Percentiles rank a stretch among this genome's conserved stretches.
phyloP scores from a whole-genome alignment of 2,113 vertebrate species.

The Mesoclemmys tuberculata region DNA sequence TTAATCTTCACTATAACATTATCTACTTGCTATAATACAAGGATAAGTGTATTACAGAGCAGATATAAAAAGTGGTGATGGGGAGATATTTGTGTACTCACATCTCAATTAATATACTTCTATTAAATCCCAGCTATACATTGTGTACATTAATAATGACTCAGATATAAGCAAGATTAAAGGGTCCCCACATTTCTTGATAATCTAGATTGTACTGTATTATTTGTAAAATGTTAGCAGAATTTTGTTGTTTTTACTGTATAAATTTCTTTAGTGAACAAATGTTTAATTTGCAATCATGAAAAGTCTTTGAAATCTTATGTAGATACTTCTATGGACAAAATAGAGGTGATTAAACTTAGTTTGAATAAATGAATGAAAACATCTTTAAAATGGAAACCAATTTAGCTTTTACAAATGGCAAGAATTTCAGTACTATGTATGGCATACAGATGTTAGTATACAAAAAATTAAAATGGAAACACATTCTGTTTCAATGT shows the following conservation, averaged over 20 bases:
- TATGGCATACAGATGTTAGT: neutral
- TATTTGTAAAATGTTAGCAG: neutral
- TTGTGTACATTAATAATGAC: neutral
- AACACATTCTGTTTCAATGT: neutral
- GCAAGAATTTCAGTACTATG: neutral
- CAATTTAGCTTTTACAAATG: neutral
- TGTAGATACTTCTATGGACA: neutral
- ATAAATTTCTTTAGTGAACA: slow-evolving; percentile 15
- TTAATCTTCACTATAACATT: neutral
- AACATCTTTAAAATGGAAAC: neutral
- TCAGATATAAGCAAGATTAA: neutral
- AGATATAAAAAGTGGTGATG: neutral
- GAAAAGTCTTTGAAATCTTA: neutral
- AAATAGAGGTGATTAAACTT: neutral
- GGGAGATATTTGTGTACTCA: neutral
- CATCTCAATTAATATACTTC: neutral
- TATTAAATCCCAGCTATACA: neutral
- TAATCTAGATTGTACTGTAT: neutral
- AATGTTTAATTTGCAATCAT: neutral
- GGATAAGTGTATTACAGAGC: neutral
- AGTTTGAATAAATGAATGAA: neutral
- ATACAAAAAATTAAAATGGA: neutral
- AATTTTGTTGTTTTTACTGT: slow-evolving; percentile 2
- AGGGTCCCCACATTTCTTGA: neutral
- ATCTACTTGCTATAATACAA: neutral